phyloP scores from a whole-genome alignment of 1,140 invertebrate genomes.

The Leptinotarsa undecemlineata region DNA sequence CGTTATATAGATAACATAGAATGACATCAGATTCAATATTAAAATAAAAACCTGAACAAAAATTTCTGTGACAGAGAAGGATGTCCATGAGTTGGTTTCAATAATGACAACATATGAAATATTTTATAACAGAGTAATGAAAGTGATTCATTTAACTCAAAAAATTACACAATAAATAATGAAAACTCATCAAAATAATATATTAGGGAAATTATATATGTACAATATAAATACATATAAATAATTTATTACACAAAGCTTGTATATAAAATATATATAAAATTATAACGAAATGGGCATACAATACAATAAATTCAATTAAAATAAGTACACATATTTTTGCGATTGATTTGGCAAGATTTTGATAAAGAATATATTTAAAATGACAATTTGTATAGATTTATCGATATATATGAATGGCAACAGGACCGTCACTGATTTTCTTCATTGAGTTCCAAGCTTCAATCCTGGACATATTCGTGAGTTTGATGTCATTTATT shows the following conservation, averaged over 20 bases:
- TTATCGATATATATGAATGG: conserved; percentile 49
- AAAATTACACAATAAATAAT: too few species aligned
- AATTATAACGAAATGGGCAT: conserved; percentile 25
- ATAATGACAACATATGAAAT: too few species aligned
- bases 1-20: too few species aligned
- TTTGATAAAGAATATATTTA: background rate
- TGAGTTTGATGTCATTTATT: conserved; percentile 80
- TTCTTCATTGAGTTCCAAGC: conserved; percentile 93
- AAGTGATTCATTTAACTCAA: background rate
- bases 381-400: background rate
- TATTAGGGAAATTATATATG: conserved; percentile 26
- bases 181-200: background rate
- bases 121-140: background rate
- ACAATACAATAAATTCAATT: conserved; percentile 12
- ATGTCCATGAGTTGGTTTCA: too few species aligned
- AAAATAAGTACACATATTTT: conserved; percentile 18
- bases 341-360: conserved; percentile 21
- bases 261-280: conserved; percentile 32
- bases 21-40: too few species aligned
- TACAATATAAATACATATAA: conserved; percentile 30
- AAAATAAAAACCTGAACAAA: too few species aligned
- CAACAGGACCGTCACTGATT: conserved; percentile 78
- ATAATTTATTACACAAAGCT: conserved; percentile 30
- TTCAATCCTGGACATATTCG: conserved; percentile 84
- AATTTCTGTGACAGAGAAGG: too few species aligned